Evolutionary conservation across 1,140 invertebrate genomes (phyloP).

Genomic region (Eumaeus atala): DNA sequence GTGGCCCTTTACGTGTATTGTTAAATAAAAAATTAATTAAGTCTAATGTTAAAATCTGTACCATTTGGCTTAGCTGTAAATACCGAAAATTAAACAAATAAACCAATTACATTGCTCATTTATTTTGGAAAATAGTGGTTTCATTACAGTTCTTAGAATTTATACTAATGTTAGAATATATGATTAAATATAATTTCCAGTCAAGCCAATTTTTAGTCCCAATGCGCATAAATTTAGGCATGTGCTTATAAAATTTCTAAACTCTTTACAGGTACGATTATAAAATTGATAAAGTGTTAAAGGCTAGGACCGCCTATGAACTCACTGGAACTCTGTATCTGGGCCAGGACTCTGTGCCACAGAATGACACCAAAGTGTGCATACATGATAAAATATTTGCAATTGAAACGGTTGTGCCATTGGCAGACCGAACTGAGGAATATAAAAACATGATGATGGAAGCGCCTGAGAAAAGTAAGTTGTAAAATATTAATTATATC

Average conservation of each 20-base stretch:
- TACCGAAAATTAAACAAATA: too few relatives aligned
- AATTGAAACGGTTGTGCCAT: slow-evolving; percentile 75
- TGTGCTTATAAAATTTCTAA: neutral
- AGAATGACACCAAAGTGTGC: slow-evolving; percentile 75
- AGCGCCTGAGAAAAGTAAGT: slow-evolving; percentile 52
- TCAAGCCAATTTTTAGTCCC: too few relatives aligned
- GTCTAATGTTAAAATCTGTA: too few relatives aligned
- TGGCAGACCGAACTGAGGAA: slow-evolving; percentile 46
- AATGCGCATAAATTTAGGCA: too few relatives aligned
- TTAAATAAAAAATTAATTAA: too few relatives aligned
- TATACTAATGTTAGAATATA: too few relatives aligned
- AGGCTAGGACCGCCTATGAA: slow-evolving; percentile 41
- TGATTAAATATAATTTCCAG: too few relatives aligned
- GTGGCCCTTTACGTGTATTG: too few relatives aligned
- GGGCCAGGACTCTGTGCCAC: slow-evolving; percentile 54
- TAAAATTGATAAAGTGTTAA: slow-evolving; percentile 62
- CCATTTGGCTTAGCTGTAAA: too few relatives aligned
- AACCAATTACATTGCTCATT: too few relatives aligned
- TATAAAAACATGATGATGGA: slow-evolving; percentile 43
- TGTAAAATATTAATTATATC: neutral
- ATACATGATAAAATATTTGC: slow-evolving; percentile 78
- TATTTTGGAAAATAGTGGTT: too few relatives aligned
- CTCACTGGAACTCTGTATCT: slow-evolving; percentile 67
- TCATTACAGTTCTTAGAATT: too few relatives aligned
- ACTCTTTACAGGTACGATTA: slow-evolving; percentile 73